These are phyloP conservation scores for Eristalis arbustorum DNA, from an alignment of 2,888 invertebrate genomes.

Conservation along the genomic window DNA sequence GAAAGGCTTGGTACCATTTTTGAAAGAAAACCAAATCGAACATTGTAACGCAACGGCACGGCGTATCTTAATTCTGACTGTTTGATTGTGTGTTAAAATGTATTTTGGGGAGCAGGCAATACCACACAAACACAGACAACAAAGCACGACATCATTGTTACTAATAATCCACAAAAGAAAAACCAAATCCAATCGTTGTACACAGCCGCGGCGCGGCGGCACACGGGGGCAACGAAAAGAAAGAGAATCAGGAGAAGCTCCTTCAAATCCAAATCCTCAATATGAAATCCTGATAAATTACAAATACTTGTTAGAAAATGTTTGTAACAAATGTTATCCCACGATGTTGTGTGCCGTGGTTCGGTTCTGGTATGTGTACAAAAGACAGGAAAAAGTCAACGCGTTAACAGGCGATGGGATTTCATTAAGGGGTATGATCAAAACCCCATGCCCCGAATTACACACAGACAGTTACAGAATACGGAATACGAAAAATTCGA, in stretches of 20 bases:
- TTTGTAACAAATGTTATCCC: slow-evolving; percentile 61
- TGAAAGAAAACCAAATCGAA: background rate
- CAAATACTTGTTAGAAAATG: slow-evolving; percentile 65
- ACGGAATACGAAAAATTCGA: slow-evolving; percentile 22
- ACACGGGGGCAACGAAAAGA: background rate
- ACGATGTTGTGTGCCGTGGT: slow-evolving; percentile 34
- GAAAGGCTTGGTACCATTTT: slow-evolving; percentile 28
- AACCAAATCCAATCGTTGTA: slow-evolving; percentile 29
- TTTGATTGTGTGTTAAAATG: slow-evolving; percentile 2
- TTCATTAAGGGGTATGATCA: slow-evolving; percentile 49
- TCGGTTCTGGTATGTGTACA: slow-evolving; percentile 2
- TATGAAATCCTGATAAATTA: slow-evolving; percentile 69
- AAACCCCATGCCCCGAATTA: background rate
- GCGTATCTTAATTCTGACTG: background rate
- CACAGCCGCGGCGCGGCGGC: too few relatives aligned
- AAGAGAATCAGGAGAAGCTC: slow-evolving; percentile 4
- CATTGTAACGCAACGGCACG: background rate
- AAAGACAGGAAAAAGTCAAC: slow-evolving; percentile 22
- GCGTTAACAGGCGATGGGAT: slow-evolving; percentile 57
- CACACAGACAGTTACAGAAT: slow-evolving; percentile 1
- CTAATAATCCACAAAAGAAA: slow-evolving; percentile 59
- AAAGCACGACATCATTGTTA: slow-evolving; percentile 58
- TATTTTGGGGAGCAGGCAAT: background rate
- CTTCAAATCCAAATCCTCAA: slow-evolving; percentile 51
- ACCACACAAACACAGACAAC: slow-evolving; percentile 5